Evolutionary conservation across 2,113 vertebrate species (phyloP), one percentile per base, ranked within the genome.

Genomic region (Lota lota): DNA sequence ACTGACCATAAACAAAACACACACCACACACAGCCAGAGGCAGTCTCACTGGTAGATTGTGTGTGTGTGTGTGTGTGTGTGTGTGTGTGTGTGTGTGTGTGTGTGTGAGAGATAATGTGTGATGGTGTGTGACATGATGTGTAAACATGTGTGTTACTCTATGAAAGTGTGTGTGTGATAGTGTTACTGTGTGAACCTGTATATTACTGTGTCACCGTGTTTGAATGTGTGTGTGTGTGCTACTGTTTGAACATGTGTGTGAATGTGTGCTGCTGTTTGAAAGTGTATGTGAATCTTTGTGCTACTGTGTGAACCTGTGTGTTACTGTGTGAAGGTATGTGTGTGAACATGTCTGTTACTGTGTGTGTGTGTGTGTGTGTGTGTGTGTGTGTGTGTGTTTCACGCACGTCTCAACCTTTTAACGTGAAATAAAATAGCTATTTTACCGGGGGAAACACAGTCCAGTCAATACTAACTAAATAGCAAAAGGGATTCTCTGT

Each of bases 311-410:
- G 51, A 1, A 7, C 24, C 7, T 62, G 60, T 54, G 53, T 54
- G 53, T 3, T 16, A 17, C 1, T 54, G 53, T 53, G 51, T 61
- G 60, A 14, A n/a, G 17, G 19, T 22, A 16, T 24, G 22, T 24
- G 6, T 16, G 20, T 24, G 18, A 14, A 4, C 1, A 5, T 24
- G 59, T 22, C 15, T 61, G 19, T 61, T 53, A 15, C 12, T 21
- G 58, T 22, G 56, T 20, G 57, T 61, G 56, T 57, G 66, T 65
- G 63, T 40, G 63, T 40, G 63, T 19, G 64, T n/a, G 64, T 65
- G 64, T 28, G 60, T 24, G 53, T 54, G 53, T 5, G 4, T 54
- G 53, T 54, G 53, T 54, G 36, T 40, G 6, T 40, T 40, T 40
- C 36, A 40, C 11, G 36, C 36, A 11, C 11, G 36, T 40, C 36